Evolutionary conservation across 2,888 invertebrate genomes (phyloP).

Genomic region (Drosophila histrio): DNA sequence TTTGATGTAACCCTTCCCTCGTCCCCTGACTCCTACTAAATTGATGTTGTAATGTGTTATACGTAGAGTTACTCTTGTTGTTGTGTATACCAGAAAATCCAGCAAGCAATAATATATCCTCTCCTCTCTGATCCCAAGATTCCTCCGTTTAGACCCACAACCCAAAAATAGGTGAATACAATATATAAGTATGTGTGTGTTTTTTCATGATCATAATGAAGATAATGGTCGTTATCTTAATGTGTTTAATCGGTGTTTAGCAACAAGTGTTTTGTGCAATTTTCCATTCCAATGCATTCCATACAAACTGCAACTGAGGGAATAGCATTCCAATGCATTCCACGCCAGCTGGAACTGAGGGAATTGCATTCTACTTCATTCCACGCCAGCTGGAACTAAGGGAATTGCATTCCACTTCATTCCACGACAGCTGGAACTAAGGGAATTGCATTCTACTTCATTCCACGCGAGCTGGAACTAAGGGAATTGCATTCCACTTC

Average conservation of each 20-base stretch:
- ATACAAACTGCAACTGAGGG: no score
- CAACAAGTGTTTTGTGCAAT: constrained; percentile 2
- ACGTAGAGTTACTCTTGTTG: constrained; percentile 35
- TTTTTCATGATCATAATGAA: constrained; percentile 28
- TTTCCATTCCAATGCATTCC: neutral
- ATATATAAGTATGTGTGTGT: constrained; percentile 62
- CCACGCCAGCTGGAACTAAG: no score
- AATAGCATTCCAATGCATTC: no score
- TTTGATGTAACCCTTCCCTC: constrained; percentile 17
- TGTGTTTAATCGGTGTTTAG: constrained; percentile 22
- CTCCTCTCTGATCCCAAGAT: neutral
- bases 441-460: no score
- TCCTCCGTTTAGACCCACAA: neutral
- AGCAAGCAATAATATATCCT: constrained; percentile 16
- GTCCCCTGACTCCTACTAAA: constrained; percentile 30
- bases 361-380: no score
- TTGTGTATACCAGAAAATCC: constrained; percentile 12
- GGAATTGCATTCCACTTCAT: no score
- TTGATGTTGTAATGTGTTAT: constrained; percentile 68
- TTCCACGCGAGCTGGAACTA: no score
- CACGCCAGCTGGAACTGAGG: no score
- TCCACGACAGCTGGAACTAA: no score
- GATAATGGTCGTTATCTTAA: constrained; percentile 14
- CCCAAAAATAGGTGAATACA: constrained; percentile 56
- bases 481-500: no score